phyloP scores from a whole-genome alignment of 2,888 invertebrate species.

The Perdita meconis region DNA sequence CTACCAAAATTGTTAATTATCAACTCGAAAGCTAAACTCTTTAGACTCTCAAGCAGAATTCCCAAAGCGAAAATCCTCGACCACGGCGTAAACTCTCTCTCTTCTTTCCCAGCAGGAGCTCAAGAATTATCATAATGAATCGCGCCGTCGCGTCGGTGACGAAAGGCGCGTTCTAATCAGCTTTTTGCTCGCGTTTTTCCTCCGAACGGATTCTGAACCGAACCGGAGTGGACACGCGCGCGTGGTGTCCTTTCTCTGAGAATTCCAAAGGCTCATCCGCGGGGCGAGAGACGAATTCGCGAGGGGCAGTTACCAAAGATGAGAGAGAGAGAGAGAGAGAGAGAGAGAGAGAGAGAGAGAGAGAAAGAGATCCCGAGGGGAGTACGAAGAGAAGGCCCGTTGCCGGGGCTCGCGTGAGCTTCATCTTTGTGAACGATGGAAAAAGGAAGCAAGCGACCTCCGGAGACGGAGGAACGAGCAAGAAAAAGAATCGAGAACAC shows the following conservation, averaged over 20 bases:
- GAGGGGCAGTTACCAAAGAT: constrained; percentile 12
- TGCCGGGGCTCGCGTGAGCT: constrained; percentile 65
- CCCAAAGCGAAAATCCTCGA: too few relatives aligned
- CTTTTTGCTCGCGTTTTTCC: not conserved
- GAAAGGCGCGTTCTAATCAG: constrained; percentile 13
- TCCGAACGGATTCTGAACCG: not conserved
- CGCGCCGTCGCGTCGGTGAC: too few relatives aligned
- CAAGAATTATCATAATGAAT: too few relatives aligned
- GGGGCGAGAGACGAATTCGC: not conserved
- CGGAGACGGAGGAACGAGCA: not conserved
- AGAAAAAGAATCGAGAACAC: constrained; percentile 5
- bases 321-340: constrained; percentile 17
- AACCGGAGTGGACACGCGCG: constrained; percentile 4
- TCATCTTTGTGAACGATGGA: constrained; percentile 56
- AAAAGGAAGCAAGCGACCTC: constrained; percentile 43
- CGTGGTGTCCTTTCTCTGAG: constrained; percentile 2
- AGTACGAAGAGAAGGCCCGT: too few relatives aligned
- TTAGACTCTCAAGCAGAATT: too few relatives aligned
- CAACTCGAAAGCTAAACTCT: too few relatives aligned
- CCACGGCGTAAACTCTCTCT: too few relatives aligned
- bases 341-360: constrained; percentile 14
- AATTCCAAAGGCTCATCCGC: not conserved
- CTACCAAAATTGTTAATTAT: too few relatives aligned
- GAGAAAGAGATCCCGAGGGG: constrained; percentile 25
- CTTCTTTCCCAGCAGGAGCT: too few relatives aligned